phyloP scores from a whole-genome alignment of 2,113 vertebrate species.

The Callionymus lyra region DNA sequence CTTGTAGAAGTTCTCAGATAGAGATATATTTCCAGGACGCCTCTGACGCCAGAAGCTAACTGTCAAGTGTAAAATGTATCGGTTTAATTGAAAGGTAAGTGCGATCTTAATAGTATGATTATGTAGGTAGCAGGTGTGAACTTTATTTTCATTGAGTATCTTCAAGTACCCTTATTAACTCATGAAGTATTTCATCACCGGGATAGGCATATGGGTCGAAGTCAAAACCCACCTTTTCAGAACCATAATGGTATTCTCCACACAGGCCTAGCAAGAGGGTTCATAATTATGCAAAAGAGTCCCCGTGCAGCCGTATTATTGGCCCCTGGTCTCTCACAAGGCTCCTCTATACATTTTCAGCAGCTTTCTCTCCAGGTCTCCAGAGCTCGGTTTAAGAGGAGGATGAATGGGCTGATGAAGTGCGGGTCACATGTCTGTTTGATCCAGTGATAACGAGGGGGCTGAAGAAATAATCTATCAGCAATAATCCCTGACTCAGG shows the following conservation, averaged over 20 bases:
- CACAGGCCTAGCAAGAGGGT: slow-evolving; percentile 14
- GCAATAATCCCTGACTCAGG: slow-evolving; percentile 67
- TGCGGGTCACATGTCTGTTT: slow-evolving; percentile 64
- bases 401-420: slow-evolving; percentile 66
- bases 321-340: slow-evolving; percentile 29
- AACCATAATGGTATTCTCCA: slow-evolving; percentile 18
- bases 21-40: too few species aligned
- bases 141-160: too few species aligned
- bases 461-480: slow-evolving; percentile 68
- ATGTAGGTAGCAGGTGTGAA: too few species aligned
- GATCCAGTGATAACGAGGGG: slow-evolving; percentile 67
- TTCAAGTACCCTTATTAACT: too few species aligned
- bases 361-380: slow-evolving; percentile 46
- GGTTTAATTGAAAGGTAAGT: too few species aligned
- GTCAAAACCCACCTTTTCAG: too few species aligned
- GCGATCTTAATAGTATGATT: too few species aligned
- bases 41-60: too few species aligned
- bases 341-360: slow-evolving; percentile 46
- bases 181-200: too few species aligned
- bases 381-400: slow-evolving; percentile 62
- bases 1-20: too few species aligned
- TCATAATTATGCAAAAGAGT: slow-evolving; percentile 53
- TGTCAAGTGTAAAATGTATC: too few species aligned
- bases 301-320: slow-evolving; percentile 47
- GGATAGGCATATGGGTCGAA: slow-evolving; percentile 9